Evolutionary conservation across 2,797 vertebrate genomes (phyloP).

Genomic region (Botia almorhae): DNA sequence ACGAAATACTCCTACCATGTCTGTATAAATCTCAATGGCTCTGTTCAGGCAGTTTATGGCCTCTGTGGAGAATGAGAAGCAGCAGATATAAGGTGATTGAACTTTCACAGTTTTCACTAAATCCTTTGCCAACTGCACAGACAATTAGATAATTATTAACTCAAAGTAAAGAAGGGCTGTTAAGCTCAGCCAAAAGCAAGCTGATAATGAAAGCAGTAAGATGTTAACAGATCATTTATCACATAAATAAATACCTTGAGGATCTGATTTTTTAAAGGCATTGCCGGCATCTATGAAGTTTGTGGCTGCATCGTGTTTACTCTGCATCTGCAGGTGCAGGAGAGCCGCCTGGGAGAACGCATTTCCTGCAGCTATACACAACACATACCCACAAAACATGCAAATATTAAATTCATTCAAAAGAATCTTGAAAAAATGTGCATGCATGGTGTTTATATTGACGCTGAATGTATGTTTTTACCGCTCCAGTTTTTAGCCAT

Average conservation of each 20-base stretch:
- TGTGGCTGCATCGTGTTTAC: constrained; percentile 92
- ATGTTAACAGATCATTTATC: neutral
- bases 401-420: neutral
- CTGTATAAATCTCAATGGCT: constrained; percentile 87
- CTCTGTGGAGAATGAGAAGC: constrained; percentile 63
- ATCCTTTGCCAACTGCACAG: neutral
- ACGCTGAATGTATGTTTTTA: constrained; percentile 63
- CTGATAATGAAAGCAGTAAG: neutral
- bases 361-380: constrained; percentile 85
- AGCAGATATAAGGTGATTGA: constrained; percentile 3
- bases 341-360: constrained; percentile 90
- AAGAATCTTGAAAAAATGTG: neutral
- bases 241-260: constrained; percentile 80
- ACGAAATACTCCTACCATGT: constrained; percentile 72
- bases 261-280: constrained; percentile 94
- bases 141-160: neutral
- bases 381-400: neutral
- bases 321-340: constrained; percentile 92
- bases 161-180: neutral
- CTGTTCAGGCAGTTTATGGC: constrained; percentile 80
- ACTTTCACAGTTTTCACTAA: neutral
- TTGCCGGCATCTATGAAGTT: constrained; percentile 93
- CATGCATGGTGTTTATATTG: neutral
- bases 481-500: constrained; percentile 98
- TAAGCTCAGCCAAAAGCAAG: neutral